Base-by-base conservation (phyloP, 2,113 vertebrate species). In the Parus major region DNA sequence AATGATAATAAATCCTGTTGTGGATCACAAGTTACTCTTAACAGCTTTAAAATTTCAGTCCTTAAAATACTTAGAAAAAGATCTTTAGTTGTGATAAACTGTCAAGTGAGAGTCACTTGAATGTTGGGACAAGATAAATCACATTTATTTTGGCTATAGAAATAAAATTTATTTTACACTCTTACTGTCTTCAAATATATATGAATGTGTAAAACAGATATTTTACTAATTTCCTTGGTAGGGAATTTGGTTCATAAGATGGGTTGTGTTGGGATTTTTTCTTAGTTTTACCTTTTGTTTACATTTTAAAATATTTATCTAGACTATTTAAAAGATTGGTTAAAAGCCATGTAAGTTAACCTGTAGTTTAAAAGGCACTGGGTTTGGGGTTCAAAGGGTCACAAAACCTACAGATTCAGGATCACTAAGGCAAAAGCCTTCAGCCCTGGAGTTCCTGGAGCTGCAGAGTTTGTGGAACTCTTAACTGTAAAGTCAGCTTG, bases 211-310 rank as follows among this genome's bases (percentile, higher is more conserved):
- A 49, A 83, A 33, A 19, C 7, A 47, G 9, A 21, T 56, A 39
- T 56, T 56, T 88, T 85, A n/a, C 60, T 82, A 8, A 23, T 39
- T 27, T 19, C 35, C 15, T 72, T 81, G 11, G 8, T 15, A 29
- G 5, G 13, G 4, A 77, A 56, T 72, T 50, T 36, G 4, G 4
- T 23, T 69, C 27, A 47, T 50, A 27, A 78, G 52, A 33, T 50
- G 4, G 3, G 16, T 39, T 53, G 3, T 23, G 12, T 12, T 36
- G 3, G 3, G 1, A 0, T 20, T 36, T 35, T 29, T 47, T 12
- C 17, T 59, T 23, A 60, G 3, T 46, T 47, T 46, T 46, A 14
- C 15, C 9, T 59, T 64, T n/a, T n/a, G 5, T 11, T n/a, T 12
- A 10, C 3, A 31, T 36, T 44, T 25, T 20, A 6, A 7, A 33